Conservation (phyloP, 2,797 vertebrate species). For the Bucorvus abyssinicus region DNA sequence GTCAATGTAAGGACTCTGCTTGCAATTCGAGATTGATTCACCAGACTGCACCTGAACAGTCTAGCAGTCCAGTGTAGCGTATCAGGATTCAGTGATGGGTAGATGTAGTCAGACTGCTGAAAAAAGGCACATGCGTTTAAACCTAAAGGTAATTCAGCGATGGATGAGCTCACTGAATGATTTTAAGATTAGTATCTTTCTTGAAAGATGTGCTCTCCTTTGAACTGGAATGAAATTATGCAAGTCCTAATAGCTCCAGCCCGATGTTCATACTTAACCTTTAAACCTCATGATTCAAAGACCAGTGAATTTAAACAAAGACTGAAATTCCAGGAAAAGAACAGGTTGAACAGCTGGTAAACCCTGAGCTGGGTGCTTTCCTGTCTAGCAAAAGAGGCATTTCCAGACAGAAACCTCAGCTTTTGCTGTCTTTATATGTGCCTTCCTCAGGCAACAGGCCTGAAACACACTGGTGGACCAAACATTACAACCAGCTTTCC, state of each 20-base stretch:
- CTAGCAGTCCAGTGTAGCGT: neutral
- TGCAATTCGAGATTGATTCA: neutral
- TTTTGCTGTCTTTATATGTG: neutral
- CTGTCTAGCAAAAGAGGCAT: neutral
- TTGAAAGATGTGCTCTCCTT: neutral
- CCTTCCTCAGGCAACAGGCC: neutral
- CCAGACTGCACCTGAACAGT: neutral
- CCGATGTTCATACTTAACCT: neutral
- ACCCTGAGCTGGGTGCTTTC: neutral
- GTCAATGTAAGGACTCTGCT: neutral
- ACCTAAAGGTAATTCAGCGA: neutral
- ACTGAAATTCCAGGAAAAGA: neutral
- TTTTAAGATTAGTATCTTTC: neutral
- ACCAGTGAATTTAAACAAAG: neutral
- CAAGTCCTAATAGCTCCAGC: neutral
- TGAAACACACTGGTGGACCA: neutral
- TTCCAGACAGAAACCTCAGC: neutral
- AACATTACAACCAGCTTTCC: neutral
- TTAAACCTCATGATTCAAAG: neutral
- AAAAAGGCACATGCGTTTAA: neutral
- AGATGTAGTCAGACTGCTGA: neutral
- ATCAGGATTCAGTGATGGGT: neutral
- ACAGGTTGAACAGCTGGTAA: neutral
- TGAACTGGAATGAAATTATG: neutral
- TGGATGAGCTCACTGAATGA: neutral